These are phyloP conservation scores for Laticauda colubrina DNA, from an alignment of 2,113 vertebrate species.

Conservation along the genomic window DNA sequence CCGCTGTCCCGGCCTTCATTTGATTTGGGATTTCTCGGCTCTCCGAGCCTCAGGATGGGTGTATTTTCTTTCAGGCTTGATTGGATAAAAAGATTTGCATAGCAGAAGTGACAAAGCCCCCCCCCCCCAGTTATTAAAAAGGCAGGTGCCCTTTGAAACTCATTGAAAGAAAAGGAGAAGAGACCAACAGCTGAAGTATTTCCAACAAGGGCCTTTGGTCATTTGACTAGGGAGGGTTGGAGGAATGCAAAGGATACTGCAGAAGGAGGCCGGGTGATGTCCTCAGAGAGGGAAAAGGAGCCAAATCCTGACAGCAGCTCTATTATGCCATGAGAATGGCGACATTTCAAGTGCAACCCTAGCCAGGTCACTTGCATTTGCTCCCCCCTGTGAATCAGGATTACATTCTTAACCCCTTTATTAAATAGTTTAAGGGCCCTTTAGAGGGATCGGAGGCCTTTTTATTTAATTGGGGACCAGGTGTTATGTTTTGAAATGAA, in stretches of 20 bases:
- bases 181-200: neutral
- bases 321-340: neutral
- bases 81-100: slow-evolving; percentile 69
- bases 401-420: neutral
- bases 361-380: neutral
- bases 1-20: slow-evolving; percentile 44
- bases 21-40: slow-evolving; percentile 54
- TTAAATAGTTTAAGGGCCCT: neutral
- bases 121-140: neutral
- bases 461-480: neutral
- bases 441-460: neutral
- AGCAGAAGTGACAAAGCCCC: slow-evolving; percentile 15
- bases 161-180: neutral
- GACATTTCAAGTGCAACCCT: neutral
- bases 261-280: neutral
- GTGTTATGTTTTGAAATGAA: neutral
- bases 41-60: slow-evolving; percentile 44
- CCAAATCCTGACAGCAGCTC: slow-evolving; percentile 32
- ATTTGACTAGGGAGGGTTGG: neutral
- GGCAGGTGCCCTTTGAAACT: slow-evolving; percentile 29
- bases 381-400: neutral
- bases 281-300: slow-evolving; percentile 45
- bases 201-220: neutral
- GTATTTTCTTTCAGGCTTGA: slow-evolving; percentile 62
- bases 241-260: neutral